Conservation (phyloP, 92 coral and sea anemone genomes). For the Actinernus sp. region DNA sequence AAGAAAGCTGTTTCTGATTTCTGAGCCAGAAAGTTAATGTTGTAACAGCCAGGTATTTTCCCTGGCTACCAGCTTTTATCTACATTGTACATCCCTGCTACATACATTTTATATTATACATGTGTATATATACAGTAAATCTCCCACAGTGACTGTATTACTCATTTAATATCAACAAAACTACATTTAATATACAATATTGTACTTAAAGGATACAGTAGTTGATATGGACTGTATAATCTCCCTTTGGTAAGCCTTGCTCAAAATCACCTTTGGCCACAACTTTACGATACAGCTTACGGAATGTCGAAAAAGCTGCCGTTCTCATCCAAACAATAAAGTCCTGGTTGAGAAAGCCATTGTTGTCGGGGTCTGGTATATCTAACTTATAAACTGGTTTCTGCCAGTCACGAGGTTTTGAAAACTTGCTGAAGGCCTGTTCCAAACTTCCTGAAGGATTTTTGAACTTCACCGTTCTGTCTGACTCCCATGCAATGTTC, state of each 20-base stretch:
- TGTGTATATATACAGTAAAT: too few species aligned
- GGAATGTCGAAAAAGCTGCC: conserved; percentile 97
- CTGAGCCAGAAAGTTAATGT: too few species aligned
- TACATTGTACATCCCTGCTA: too few species aligned
- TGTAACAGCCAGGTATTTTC: too few species aligned
- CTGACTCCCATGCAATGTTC: conserved; percentile 98
- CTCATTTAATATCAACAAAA: too few species aligned
- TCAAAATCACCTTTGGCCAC: conserved; percentile 43
- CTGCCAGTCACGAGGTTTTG: conserved; percentile 95
- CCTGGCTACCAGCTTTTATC: too few species aligned
- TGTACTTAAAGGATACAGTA: conserved; percentile 86
- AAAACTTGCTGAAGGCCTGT: conserved; percentile 67
- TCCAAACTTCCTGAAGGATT: conserved; percentile 81
- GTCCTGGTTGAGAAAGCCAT: conserved; percentile 95
- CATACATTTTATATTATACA: too few species aligned
- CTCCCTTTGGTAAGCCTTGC: conserved; percentile 86
- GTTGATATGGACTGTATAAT: conserved; percentile 58
- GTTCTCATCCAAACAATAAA: conserved; percentile 99
- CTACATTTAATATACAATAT: neutral
- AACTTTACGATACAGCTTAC: conserved; percentile 89
- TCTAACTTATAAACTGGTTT: conserved; percentile 85
- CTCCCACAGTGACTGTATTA: too few species aligned
- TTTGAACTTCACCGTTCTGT: conserved; percentile 89
- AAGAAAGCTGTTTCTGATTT: too few species aligned
- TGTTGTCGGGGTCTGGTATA: conserved; percentile 60